Conservation (phyloP, 2,113 vertebrate genomes). For the Mola mola region DNA sequence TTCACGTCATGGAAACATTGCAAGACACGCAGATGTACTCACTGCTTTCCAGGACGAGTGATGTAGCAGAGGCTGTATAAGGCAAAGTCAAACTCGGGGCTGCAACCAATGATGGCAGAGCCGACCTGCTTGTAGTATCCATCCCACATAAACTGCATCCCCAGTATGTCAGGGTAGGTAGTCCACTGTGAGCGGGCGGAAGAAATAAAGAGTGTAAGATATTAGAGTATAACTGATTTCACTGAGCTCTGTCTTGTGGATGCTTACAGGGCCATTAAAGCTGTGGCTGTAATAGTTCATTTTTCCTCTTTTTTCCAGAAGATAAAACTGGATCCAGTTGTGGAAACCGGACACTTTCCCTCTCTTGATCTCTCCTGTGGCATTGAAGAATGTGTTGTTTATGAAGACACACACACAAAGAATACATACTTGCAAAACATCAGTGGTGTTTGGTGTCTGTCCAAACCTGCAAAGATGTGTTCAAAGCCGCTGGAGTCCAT, state of each 20-base stretch:
- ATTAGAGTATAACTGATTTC: not conserved
- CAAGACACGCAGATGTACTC: conserved; percentile 61
- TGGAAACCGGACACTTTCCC: conserved; percentile 95
- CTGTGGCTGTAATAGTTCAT: conserved; percentile 93
- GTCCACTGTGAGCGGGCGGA: conserved; percentile 82
- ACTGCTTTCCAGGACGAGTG: conserved; percentile 87
- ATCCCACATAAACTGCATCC: conserved; percentile 93
- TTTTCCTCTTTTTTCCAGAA: conserved; percentile 84
- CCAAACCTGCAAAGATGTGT: conserved; percentile 91
- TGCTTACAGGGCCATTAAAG: conserved; percentile 90
- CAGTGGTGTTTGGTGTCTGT: not conserved
- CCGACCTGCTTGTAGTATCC: conserved; percentile 93
- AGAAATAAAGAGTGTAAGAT: not conserved
- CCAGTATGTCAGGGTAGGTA: conserved; percentile 88
- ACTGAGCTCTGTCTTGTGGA: not conserved
- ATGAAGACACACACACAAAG: no score
- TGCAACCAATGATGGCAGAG: conserved; percentile 89
- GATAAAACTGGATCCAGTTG: conserved; percentile 97
- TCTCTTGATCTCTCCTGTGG: conserved; percentile 89
- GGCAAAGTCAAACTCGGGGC: conserved; percentile 94
- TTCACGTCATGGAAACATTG: not conserved
- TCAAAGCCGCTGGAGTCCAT: conserved; percentile 94
- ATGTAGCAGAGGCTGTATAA: conserved; percentile 93
- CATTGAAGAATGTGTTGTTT: not conserved
- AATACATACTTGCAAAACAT: not conserved